Evolutionary conservation across 2,797 vertebrate species (phyloP).

Genomic region (Schizopygopsis malacanthus): DNA sequence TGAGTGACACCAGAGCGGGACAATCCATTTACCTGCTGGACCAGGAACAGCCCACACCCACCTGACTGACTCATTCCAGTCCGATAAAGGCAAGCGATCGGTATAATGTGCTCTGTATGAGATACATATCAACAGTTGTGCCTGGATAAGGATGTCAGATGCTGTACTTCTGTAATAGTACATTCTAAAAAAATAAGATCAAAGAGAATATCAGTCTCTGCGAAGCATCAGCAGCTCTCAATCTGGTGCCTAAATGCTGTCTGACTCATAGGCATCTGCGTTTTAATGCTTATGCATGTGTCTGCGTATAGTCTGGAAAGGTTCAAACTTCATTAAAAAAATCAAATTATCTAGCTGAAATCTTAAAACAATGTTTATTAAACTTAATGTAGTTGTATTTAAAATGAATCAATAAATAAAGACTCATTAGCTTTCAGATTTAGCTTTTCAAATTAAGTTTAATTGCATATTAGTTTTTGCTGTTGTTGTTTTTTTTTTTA

Average conservation of each 20-base stretch:
- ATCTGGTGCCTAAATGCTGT: not conserved
- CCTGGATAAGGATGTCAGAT: not conserved
- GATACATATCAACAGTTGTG: conserved; percentile 4
- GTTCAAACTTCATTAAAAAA: not conserved
- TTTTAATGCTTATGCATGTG: not conserved
- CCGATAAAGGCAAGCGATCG: conserved; percentile 8
- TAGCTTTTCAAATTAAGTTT: not conserved
- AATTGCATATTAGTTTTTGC: not conserved
- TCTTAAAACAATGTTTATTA: not conserved
- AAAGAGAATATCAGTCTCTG: not conserved
- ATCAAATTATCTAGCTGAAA: not conserved
- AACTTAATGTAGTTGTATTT: not conserved
- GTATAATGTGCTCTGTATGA: not conserved
- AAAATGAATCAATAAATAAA: too few relatives aligned
- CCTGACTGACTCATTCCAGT: conserved; percentile 11
- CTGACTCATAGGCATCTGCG: not conserved
- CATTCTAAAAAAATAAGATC: not conserved
- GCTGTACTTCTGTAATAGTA: not conserved
- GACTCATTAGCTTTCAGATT: not conserved
- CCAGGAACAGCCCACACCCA: not conserved
- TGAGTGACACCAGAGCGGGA: conserved; percentile 24
- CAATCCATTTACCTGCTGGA: conserved; percentile 19
- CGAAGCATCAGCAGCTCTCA: not conserved
- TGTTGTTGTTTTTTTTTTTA: not conserved
- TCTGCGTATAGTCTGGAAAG: not conserved